Conservation (phyloP, 2,888 invertebrate species). For the Chrysina gloriosa region DNA sequence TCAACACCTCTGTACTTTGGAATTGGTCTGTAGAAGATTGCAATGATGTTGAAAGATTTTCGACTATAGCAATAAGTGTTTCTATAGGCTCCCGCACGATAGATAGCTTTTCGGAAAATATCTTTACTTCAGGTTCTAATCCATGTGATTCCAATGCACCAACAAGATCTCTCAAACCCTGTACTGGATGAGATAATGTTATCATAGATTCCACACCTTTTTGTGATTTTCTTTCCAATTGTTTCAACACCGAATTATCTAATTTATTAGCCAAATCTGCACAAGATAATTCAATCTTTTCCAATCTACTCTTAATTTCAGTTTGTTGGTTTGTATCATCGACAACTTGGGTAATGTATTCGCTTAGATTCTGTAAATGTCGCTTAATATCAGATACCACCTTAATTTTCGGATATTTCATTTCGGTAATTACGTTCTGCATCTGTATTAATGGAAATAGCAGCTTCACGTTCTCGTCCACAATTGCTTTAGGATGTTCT, state of each 20-base stretch:
- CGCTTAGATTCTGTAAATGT: neutral
- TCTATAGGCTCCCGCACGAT: slow-evolving; percentile 36
- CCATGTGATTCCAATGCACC: neutral
- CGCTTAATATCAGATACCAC: neutral
- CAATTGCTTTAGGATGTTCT: neutral
- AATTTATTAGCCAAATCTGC: neutral
- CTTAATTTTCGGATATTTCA: neutral
- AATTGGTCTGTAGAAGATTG: slow-evolving; percentile 18
- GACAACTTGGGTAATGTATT: neutral
- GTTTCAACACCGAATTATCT: neutral
- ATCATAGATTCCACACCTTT: neutral
- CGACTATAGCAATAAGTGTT: slow-evolving; percentile 29
- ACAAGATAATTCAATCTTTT: slow-evolving; percentile 1
- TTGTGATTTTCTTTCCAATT: neutral
- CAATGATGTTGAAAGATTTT: slow-evolving; percentile 41
- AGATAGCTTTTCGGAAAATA: slow-evolving; percentile 1
- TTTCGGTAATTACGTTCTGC: neutral
- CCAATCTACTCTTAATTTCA: neutral
- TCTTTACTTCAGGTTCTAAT: neutral
- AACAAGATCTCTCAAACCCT: neutral
- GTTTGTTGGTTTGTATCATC: slow-evolving; percentile 5
- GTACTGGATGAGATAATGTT: slow-evolving; percentile 7
- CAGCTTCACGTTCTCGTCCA: slow-evolving; percentile 1
- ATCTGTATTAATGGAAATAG: slow-evolving; percentile 13
- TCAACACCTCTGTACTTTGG: neutral